phyloP scores from a whole-genome alignment of 2,113 vertebrate species.

The Eolophus roseicapilla region DNA sequence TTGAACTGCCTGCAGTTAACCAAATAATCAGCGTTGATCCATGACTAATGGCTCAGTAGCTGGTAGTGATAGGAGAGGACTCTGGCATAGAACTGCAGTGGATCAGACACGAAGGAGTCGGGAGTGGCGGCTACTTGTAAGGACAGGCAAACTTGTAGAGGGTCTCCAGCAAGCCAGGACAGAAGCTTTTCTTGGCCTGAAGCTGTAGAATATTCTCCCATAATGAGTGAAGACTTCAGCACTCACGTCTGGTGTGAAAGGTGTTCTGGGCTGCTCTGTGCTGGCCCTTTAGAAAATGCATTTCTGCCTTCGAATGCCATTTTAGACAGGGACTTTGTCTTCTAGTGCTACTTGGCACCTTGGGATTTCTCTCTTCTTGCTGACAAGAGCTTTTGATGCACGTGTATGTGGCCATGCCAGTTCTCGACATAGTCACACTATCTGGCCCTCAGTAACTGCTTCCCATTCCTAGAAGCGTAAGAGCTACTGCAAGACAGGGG shows the following conservation, averaged over 20 bases:
- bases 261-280: not conserved
- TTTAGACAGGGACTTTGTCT: not conserved
- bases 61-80: not conserved
- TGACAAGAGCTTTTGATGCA: not conserved
- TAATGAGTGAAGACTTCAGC: not conserved
- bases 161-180: not conserved
- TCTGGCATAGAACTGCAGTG: not conserved
- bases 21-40: not conserved
- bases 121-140: not conserved
- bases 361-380: not conserved
- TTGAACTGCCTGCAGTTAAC: not conserved
- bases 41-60: not conserved
- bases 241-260: not conserved
- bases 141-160: not conserved
- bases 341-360: not conserved
- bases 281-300: not conserved
- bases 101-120: not conserved
- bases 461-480: not conserved
- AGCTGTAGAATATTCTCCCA: not conserved
- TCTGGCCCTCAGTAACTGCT: not conserved
- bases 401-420: accelerated
- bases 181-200: not conserved
- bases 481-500: not conserved
- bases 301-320: not conserved
- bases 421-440: accelerated